Evolutionary conservation across 2,113 vertebrate genomes (phyloP).

Genomic region (Brienomyrus longianalis): DNA sequence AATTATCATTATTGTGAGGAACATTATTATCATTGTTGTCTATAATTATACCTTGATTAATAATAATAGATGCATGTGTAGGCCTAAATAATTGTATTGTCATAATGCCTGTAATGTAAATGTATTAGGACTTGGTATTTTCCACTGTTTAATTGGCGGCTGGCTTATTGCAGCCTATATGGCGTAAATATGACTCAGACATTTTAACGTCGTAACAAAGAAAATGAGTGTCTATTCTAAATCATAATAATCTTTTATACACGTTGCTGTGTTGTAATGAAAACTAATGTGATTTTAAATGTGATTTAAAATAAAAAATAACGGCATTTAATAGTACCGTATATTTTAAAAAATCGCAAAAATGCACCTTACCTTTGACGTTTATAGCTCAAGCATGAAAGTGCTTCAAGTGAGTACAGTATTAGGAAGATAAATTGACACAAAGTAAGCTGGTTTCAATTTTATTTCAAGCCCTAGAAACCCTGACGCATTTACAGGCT

Average conservation of each 20-base stretch:
- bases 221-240: neutral
- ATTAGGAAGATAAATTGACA: neutral
- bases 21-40: neutral
- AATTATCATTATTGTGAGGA: neutral
- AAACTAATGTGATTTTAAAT: neutral
- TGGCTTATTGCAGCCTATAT: neutral
- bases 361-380: neutral
- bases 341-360: neutral
- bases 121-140: neutral
- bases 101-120: neutral
- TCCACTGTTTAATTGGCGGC: neutral
- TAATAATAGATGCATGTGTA: neutral
- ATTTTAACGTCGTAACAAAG: neutral
- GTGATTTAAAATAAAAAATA: neutral
- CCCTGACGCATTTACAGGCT: neutral
- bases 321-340: neutral
- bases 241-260: neutral
- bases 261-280: neutral
- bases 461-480: neutral
- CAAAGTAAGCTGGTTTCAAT: neutral
- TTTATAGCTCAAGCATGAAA: neutral
- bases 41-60: neutral
- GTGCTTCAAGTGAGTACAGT: neutral
- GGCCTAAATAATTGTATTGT: neutral
- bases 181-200: neutral